phyloP scores from a whole-genome alignment of 2,797 vertebrate genomes.

The Kryptopterus vitreolus region DNA sequence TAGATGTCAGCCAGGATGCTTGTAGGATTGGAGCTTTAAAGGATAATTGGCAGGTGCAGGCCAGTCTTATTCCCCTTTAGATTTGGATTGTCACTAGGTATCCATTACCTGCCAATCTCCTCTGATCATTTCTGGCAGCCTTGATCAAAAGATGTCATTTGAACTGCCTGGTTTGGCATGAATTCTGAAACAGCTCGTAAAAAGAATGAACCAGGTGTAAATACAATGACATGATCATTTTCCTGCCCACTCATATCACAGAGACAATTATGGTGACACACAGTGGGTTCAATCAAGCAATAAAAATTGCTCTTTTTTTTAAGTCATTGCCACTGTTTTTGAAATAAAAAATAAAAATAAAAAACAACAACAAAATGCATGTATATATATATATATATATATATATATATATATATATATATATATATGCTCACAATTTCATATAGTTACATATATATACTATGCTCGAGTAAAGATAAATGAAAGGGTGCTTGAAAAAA shows the following conservation, averaged over 20 bases:
- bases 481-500: neutral
- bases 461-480: conserved; percentile 63
- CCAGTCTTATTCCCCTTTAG: conserved; percentile 96
- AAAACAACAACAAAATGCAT: no score
- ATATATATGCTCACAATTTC: no score
- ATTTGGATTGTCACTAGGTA: conserved; percentile 99
- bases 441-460: no score
- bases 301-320: conserved; percentile 38
- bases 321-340: conserved; percentile 17
- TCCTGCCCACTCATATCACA: conserved; percentile 98
- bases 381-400: no score
- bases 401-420: no score
- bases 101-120: conserved; percentile 99
- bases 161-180: conserved; percentile 96
- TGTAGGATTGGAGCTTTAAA: conserved; percentile 92
- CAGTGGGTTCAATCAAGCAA: conserved; percentile 25
- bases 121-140: conserved; percentile 99
- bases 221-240: conserved; percentile 99
- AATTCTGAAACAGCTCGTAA: conserved; percentile 96
- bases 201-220: conserved; percentile 98
- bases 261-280: conserved; percentile 83
- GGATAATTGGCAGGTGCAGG: conserved; percentile 98
- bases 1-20: conserved; percentile 91
- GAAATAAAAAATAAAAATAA: neutral
- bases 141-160: conserved; percentile 99